phyloP scores from a whole-genome alignment of 1,140 invertebrate genomes.

The Gryon sp. region DNA sequence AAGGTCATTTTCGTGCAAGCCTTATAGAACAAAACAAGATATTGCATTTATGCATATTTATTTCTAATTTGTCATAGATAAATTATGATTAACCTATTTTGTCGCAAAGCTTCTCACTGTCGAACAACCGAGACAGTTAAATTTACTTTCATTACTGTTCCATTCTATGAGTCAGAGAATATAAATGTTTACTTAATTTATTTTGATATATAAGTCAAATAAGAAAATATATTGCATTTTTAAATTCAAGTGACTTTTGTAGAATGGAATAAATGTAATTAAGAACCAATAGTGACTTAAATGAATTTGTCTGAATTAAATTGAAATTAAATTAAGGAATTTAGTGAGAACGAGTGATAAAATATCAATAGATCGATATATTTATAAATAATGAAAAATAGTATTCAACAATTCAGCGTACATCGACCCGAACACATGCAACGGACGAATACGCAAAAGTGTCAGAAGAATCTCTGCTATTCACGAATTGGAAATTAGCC shows the following conservation, averaged over 20 bases:
- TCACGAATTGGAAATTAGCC: conserved; percentile 56
- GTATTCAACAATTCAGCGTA: conserved; percentile 41
- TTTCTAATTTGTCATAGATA: conserved; percentile 44
- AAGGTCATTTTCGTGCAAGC: conserved; percentile 38
- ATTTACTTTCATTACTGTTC: conserved; percentile 24
- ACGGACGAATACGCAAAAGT: conserved; percentile 46
- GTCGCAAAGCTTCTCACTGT: conserved; percentile 26
- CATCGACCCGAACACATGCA: conserved; percentile 45
- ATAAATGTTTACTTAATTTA: too few species aligned
- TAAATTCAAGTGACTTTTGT: too few species aligned
- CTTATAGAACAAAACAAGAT: conserved; percentile 37
- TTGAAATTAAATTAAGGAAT: too few species aligned
- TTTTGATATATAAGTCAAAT: too few species aligned
- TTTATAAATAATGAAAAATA: too few species aligned
- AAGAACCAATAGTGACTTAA: too few species aligned
- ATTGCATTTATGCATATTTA: conserved; percentile 30
- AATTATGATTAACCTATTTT: conserved; percentile 49
- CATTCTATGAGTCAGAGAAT: too few species aligned
- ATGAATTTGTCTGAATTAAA: too few species aligned
- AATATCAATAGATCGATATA: background rate
- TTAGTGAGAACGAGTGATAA: too few species aligned
- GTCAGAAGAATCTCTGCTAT: conserved; percentile 50
- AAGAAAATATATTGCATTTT: too few species aligned
- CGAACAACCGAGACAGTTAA: conserved; percentile 7
- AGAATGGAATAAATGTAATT: too few species aligned